Base-by-base conservation (phyloP, 2,113 vertebrate genomes). In the Hippocampus guttulatus region DNA sequence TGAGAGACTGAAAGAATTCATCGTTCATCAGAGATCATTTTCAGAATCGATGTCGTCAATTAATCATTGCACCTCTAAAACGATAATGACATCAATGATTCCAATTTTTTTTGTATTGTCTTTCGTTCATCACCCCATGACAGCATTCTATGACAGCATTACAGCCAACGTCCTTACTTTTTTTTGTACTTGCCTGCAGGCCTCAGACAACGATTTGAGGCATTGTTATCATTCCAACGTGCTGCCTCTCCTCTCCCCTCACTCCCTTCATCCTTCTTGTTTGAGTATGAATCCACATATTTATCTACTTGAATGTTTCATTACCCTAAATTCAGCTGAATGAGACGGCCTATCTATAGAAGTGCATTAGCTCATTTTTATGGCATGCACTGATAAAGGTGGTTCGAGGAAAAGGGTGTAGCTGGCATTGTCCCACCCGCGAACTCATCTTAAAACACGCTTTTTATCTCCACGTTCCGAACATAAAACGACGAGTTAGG, bases 371-470 rank as follows among this genome's bases (percentile, higher is more conserved):
- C 33, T 40, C 20, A 41, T 38, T 63, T 30, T 25, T 30, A 64
- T 64, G 78, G 61, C 10, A 23, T 10, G 52, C 2, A 38, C 75
- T 73, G 67, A 38, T 71, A 57, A 58, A 80, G 75, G 75, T 43
- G 73, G 73, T 73, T 73, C 70, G 52, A 76, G 65, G 63, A 38
- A 49, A 76, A 23, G 85, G 88, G 88, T 83, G 88, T 69, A 87
- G 67, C 84, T 79, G 60, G 67, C 74, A 84, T 84, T 86, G 82
- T 82, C 73, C 67, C 16, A 71, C 27, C 18, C 49, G 7, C 16
- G 7, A 10, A 55, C 52, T 55, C 60, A 69, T 63, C 61, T 63
- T 40, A 38, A 38, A 63, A 21, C 33, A 33, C 49, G 23, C 21
- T n/a, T 55, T 55, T 9, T 55, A 55, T 23, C n/a, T 52, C 21